A percentile compares a stretch with the other conserved stretches of the same genome.
Evolutionary conservation across 2,797 vertebrate species (phyloP).

Genomic region (Amblyraja radiata): DNA sequence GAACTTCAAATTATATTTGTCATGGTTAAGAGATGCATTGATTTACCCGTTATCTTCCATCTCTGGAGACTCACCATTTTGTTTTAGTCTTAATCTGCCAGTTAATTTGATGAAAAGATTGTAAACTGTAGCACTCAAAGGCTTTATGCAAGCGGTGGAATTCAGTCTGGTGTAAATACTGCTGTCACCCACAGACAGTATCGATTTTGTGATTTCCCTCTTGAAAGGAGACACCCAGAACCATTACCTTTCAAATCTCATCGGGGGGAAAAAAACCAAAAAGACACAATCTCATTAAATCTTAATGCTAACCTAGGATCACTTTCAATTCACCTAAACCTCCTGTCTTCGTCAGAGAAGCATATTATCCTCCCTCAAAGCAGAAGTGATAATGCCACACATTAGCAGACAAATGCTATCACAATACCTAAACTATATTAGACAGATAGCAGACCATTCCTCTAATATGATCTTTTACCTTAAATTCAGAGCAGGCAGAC

Average conservation of each 20-base stretch:
- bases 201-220: neutral
- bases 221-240: neutral
- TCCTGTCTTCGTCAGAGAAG: neutral
- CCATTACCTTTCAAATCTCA: neutral
- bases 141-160: neutral
- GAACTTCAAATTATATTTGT: neutral
- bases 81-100: neutral
- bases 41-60: neutral
- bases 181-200: neutral
- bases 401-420: neutral
- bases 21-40: neutral
- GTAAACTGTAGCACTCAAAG: neutral
- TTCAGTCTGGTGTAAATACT: neutral
- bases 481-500: neutral
- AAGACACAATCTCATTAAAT: neutral
- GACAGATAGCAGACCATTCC: neutral
- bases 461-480: neutral
- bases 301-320: neutral
- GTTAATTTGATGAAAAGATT: neutral
- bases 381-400: neutral
- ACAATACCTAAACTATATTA: neutral
- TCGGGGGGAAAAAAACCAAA: too few relatives aligned
- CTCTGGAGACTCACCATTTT: slow-evolving; percentile 12
- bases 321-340: neutral
- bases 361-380: neutral